These are phyloP conservation scores for Megalops atlanticus DNA, from an alignment of 2,113 vertebrate genomes.

Conservation along the genomic window DNA sequence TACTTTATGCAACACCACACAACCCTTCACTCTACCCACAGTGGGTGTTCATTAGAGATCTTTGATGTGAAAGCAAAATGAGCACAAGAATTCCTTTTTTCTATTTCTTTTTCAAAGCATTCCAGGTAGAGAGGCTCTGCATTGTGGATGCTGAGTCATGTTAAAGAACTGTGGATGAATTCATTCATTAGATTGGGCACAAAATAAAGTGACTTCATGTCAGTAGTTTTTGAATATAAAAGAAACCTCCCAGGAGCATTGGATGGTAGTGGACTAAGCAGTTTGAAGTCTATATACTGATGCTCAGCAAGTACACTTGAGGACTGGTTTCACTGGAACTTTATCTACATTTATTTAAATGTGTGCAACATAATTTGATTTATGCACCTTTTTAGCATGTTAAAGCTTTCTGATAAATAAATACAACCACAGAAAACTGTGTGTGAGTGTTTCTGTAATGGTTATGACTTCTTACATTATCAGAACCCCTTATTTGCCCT, in stretches of 20 bases:
- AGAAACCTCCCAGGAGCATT: background rate
- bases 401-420: constrained; percentile 17
- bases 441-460: no score
- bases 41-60: background rate
- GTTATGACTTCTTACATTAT: background rate
- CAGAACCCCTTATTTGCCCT: background rate
- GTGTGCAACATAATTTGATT: constrained; percentile 7
- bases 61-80: background rate
- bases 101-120: background rate
- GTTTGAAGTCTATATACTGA: background rate
- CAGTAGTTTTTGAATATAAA: background rate
- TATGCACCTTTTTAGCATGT: background rate
- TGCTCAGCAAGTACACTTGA: background rate
- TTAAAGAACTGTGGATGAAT: background rate
- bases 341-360: constrained; percentile 8
- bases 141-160: background rate
- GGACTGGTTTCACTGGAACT: background rate
- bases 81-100: background rate
- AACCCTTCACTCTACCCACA: no score
- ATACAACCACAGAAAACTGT: background rate
- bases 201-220: background rate
- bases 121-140: background rate
- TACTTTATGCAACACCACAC: background rate
- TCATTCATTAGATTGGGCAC: background rate
- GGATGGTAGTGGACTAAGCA: background rate